These are phyloP conservation scores for Eulimnadia texana DNA, from an alignment of 1,140 invertebrate genomes.

Conservation along the genomic window DNA sequence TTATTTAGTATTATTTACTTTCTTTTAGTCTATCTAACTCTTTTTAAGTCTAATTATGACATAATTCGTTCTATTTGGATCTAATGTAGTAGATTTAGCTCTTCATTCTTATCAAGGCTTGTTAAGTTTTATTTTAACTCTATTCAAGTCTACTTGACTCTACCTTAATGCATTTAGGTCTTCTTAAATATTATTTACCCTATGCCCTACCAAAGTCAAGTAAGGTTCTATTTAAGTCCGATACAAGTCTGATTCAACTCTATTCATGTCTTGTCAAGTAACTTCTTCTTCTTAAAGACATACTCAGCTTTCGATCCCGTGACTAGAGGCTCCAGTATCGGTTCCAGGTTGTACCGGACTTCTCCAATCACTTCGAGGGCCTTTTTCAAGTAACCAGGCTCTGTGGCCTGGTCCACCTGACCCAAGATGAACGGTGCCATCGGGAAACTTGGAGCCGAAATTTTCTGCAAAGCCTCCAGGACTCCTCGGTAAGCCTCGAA, in stretches of 20 bases:
- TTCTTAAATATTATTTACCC: neutral
- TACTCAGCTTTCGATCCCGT: neutral
- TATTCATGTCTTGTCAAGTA: neutral
- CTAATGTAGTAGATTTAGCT: too few species aligned
- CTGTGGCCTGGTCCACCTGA: neutral
- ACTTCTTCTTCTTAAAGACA: neutral
- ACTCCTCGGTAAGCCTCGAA: conserved; percentile 45
- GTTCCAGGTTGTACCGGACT: neutral
- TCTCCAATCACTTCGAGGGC: neutral
- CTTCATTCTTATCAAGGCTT: too few species aligned
- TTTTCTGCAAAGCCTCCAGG: conserved; percentile 40
- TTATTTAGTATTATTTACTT: too few species aligned
- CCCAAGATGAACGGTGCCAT: conserved; percentile 44
- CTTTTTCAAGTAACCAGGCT: conserved; percentile 8
- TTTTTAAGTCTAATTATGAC: too few species aligned
- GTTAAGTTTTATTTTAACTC: too few species aligned
- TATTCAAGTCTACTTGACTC: too few species aligned
- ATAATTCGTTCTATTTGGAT: too few species aligned
- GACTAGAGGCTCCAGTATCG: neutral
- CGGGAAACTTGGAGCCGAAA: conserved; percentile 37
- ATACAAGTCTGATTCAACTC: too few species aligned
- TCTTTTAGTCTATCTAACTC: too few species aligned
- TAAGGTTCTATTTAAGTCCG: too few species aligned
- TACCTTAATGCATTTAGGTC: too few species aligned
- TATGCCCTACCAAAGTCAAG: too few species aligned